These are phyloP conservation scores for Oscheius myriophilus DNA, from an alignment of 2,888 invertebrate species.

Conservation along the genomic window DNA sequence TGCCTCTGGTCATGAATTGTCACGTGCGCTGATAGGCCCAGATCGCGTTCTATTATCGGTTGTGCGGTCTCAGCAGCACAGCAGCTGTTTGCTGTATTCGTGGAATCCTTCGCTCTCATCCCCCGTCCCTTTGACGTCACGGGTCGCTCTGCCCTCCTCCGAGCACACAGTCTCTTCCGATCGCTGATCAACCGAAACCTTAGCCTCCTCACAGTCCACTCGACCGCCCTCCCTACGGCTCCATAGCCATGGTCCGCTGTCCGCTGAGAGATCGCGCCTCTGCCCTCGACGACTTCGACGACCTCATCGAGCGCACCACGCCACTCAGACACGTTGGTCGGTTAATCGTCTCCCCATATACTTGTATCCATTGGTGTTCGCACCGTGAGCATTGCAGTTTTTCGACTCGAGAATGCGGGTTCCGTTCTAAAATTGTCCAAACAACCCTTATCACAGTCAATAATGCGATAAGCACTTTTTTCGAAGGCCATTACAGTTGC, in stretches of 20 bases:
- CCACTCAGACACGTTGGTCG: too few species aligned
- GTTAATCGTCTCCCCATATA: too few species aligned
- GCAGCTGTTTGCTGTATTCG: constrained; percentile 26
- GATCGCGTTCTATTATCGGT: too few species aligned
- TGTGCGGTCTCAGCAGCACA: not conserved
- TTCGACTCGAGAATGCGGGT: too few species aligned
- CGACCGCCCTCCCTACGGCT: constrained; percentile 9
- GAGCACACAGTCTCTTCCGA: constrained; percentile 28
- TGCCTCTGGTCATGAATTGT: too few species aligned
- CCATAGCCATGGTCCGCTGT: constrained; percentile 21
- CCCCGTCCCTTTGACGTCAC: constrained; percentile 26
- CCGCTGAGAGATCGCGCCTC: constrained; percentile 9
- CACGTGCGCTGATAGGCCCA: too few species aligned
- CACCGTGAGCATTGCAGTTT: too few species aligned
- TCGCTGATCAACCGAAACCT: constrained; percentile 29
- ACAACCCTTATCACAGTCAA: too few species aligned
- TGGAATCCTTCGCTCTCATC: constrained; percentile 11
- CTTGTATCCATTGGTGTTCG: too few species aligned
- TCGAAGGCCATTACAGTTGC: too few species aligned
- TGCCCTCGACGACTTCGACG: constrained; percentile 23
- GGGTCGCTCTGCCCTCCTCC: constrained; percentile 19
- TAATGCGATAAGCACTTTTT: too few species aligned
- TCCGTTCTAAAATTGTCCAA: too few species aligned
- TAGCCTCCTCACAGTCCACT: constrained; percentile 12
- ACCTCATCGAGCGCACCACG: constrained; percentile 12